Evolutionary conservation across 2,113 vertebrate genomes (phyloP).

Genomic region (Myodes glareolus): DNA sequence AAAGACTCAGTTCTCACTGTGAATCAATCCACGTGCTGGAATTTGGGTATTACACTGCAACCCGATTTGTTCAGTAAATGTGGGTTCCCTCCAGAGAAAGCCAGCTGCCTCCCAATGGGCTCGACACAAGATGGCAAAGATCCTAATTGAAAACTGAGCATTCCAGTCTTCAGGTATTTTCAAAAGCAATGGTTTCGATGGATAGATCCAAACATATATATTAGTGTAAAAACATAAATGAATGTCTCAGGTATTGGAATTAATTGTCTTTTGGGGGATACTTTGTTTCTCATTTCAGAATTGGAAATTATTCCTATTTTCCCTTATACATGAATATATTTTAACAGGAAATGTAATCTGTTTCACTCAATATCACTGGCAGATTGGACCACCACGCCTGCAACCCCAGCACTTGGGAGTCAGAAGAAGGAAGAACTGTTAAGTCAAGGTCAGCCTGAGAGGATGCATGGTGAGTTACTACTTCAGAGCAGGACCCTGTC

Average conservation of each 20-base stretch:
- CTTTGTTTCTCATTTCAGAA: slow-evolving; percentile 44
- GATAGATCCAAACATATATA: no score
- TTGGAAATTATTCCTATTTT: slow-evolving; percentile 55
- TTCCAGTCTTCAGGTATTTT: slow-evolving; percentile 60
- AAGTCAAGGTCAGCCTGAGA: not conserved
- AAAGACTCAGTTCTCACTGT: not conserved
- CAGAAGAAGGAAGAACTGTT: not conserved
- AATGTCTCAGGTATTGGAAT: not conserved
- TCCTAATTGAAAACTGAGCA: slow-evolving; percentile 56
- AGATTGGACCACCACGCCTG: not conserved
- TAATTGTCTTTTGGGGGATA: not conserved
- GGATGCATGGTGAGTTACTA: not conserved
- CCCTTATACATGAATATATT: slow-evolving; percentile 3
- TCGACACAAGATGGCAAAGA: not conserved
- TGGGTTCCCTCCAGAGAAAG: slow-evolving; percentile 45
- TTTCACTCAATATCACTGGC: slow-evolving; percentile 10
- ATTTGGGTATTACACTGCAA: slow-evolving; percentile 31
- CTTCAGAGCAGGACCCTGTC: not conserved
- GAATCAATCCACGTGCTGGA: not conserved
- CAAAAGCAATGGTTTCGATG: slow-evolving; percentile 35
- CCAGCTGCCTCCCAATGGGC: slow-evolving; percentile 30
- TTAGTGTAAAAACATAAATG: slow-evolving; percentile 44
- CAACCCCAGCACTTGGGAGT: not conserved
- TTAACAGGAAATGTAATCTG: not conserved
- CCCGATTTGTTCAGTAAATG: slow-evolving; percentile 26